Evolutionary conservation across 2,888 invertebrate genomes (phyloP).

Genomic region (Nymphalis c-album): DNA sequence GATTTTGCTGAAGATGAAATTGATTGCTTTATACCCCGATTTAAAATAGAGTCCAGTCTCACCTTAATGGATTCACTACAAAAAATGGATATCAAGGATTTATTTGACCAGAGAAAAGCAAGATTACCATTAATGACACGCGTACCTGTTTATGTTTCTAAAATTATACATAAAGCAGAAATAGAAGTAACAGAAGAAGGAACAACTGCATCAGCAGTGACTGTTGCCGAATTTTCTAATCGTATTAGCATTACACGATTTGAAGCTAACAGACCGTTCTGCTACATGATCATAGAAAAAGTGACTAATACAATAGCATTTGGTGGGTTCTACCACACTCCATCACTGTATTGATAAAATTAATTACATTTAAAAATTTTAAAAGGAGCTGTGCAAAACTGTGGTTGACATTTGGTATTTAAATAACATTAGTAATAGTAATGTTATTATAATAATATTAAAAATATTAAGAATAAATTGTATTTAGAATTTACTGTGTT

Average conservation of each 20-base stretch:
- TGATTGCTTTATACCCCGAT: constrained; percentile 84
- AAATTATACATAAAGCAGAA: constrained; percentile 85
- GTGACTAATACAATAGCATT: constrained; percentile 71
- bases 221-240: constrained; percentile 73
- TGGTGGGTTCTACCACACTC: constrained; percentile 66
- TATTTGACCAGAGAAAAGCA: constrained; percentile 76
- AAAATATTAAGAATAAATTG: too few species aligned
- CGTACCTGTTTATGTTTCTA: constrained; percentile 78
- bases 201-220: constrained; percentile 84
- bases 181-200: constrained; percentile 89
- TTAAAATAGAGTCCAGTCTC: constrained; percentile 81
- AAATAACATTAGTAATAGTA: too few species aligned
- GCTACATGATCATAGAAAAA: constrained; percentile 85
- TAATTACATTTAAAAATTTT: background rate
- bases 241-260: constrained; percentile 81
- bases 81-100: constrained; percentile 71
- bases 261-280: constrained; percentile 84
- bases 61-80: constrained; percentile 77
- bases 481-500: too few species aligned
- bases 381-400: too few species aligned
- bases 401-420: too few species aligned
- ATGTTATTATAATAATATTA: too few species aligned
- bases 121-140: constrained; percentile 72
- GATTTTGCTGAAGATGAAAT: constrained; percentile 83
- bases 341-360: constrained; percentile 55